phyloP scores from a whole-genome alignment of 1,140 invertebrate genomes.

The fruit fly (Drosophila melanogaster) region Release_6_plus_ISO1_MT NC_004354.4:9572001-9572500 shows the following conservation, averaged over 20 bases:
- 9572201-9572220: not conserved
- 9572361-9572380: conserved; percentile 24
- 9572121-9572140: conserved; percentile 15
- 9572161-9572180: not conserved
- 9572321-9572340: not conserved
- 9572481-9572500: conserved; percentile 27
- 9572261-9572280: not conserved
- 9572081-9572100: not conserved
- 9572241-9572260: not conserved
- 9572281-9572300: not conserved
- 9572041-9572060: conserved; percentile 2
- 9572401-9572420: conserved; percentile 28
- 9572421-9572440: conserved; percentile 22
- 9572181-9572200: not conserved
- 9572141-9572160: not conserved
- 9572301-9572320: not conserved
- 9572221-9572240: not conserved
- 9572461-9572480: conserved; percentile 15
- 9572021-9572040: conserved; percentile 27
- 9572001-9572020: conserved; percentile 41
- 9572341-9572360: conserved; percentile 29
- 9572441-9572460: conserved; percentile 1
- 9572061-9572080: conserved; percentile 23
- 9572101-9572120: conserved; percentile 17
- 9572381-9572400: not conserved